Percentiles rank a stretch among this genome's conserved stretches.
phyloP scores from a whole-genome alignment of 1,140 invertebrate species.

The Papilio xuthus region DNA sequence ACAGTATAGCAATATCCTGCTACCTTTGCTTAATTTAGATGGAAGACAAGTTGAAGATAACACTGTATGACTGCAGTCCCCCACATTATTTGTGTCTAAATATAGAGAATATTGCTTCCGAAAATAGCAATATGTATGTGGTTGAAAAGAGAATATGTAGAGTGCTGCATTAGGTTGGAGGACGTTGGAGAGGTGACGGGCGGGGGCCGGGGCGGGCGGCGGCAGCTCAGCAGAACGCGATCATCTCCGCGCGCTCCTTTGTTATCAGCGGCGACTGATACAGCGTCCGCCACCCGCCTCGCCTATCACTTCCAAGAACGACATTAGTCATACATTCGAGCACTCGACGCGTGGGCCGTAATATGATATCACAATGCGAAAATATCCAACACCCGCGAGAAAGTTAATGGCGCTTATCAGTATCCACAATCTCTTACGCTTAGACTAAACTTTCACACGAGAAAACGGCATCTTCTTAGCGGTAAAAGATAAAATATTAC shows the following conservation, averaged over 20 bases:
- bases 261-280: conserved; percentile 76
- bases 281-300: conserved; percentile 66
- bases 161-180: conserved; percentile 45
- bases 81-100: conserved; percentile 73
- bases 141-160: conserved; percentile 49
- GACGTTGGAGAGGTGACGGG: conserved; percentile 42
- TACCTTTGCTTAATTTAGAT: conserved; percentile 24
- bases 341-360: conserved; percentile 80
- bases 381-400: conserved; percentile 82
- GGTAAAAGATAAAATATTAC: conserved; percentile 53
- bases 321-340: conserved; percentile 80
- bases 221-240: conserved; percentile 44
- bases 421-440: conserved; percentile 81
- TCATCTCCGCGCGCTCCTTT: conserved; percentile 73
- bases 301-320: conserved; percentile 78
- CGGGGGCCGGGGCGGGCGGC: conserved; percentile 45
- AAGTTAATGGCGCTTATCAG: conserved; percentile 83
- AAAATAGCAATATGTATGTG: conserved; percentile 68
- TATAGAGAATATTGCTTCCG: conserved; percentile 77
- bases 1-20: conserved; percentile 51
- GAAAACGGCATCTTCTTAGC: conserved; percentile 68
- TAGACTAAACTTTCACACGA: conserved; percentile 81
- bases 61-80: conserved; percentile 60
- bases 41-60: conserved; percentile 41
- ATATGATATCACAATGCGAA: conserved; percentile 83